Percentiles rank a stretch among this genome's conserved stretches.
Conservation (phyloP, 2,113 vertebrate species). For the Oncorhynchus tshawytscha region DNA sequence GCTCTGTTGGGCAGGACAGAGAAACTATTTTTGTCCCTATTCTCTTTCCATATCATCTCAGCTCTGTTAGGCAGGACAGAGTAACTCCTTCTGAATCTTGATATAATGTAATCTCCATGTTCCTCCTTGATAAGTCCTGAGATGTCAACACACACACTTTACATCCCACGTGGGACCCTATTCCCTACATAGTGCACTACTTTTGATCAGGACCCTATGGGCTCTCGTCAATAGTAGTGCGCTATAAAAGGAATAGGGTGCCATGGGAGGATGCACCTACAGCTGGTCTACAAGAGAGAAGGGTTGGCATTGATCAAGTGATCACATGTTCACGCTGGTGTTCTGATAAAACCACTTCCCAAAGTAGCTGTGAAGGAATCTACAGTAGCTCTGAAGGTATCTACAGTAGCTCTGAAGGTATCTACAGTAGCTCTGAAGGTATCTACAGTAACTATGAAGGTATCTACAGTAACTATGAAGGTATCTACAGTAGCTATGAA, state of each 20-base stretch:
- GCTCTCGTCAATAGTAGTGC: no score
- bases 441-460: no score
- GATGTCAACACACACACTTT: neutral
- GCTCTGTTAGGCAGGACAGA: no score
- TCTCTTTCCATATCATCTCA: neutral
- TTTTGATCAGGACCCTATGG: no score
- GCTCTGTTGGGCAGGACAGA: no score
- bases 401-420: neutral
- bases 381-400: constrained; percentile 18
- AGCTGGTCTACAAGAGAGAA: constrained; percentile 32
- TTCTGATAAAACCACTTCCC: constrained; percentile 27
- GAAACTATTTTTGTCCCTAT: neutral
- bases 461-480: no score
- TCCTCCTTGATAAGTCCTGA: neutral
- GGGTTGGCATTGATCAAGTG: constrained; percentile 26
- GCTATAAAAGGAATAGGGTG: neutral
- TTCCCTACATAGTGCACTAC: no score
- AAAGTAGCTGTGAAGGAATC: constrained; percentile 1
- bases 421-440: no score
- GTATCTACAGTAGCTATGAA: no score
- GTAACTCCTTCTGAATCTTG: neutral
- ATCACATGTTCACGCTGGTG: constrained; percentile 33
- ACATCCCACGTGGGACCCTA: no score
- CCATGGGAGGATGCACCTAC: constrained; percentile 16
- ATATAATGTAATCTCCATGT: neutral